Evolutionary conservation across 1,140 invertebrate species (phyloP).

Genomic region (Phenacoccus solenopsis): DNA sequence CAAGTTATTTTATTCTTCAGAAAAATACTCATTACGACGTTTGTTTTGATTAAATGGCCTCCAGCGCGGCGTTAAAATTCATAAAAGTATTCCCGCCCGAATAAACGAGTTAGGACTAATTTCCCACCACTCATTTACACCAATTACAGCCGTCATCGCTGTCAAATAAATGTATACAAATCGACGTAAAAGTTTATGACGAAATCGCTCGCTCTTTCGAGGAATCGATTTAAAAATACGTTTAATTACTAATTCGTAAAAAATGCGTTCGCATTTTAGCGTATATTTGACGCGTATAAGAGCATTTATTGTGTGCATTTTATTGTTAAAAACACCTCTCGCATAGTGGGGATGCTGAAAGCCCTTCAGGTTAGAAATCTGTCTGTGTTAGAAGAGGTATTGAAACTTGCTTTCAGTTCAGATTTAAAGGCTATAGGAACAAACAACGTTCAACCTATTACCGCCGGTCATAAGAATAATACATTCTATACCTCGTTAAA

Average conservation of each 20-base stretch:
- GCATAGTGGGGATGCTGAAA: not conserved
- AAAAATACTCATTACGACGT: no score
- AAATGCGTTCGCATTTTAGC: not conserved
- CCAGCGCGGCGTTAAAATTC: no score
- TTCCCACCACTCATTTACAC: no score
- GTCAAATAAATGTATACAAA: no score
- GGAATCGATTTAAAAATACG: not conserved
- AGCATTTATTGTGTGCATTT: not conserved
- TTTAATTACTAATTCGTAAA: not conserved
- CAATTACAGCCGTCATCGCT: no score
- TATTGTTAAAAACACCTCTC: not conserved
- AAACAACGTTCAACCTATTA: not conserved
- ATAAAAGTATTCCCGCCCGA: no score
- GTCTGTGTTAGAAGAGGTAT: not conserved
- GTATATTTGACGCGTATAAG: not conserved
- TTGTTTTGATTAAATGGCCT: no score
- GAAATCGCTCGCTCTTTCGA: no score
- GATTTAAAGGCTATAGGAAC: not conserved
- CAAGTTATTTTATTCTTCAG: no score
- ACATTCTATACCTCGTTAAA: not conserved
- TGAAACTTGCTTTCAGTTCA: not conserved
- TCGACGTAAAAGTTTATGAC: no score
- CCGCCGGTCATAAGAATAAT: not conserved
- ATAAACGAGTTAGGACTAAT: no score
- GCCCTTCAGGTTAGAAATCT: not conserved